phyloP scores from a whole-genome alignment of 2,113 vertebrate species.

The Pristiophorus japonicus region DNA sequence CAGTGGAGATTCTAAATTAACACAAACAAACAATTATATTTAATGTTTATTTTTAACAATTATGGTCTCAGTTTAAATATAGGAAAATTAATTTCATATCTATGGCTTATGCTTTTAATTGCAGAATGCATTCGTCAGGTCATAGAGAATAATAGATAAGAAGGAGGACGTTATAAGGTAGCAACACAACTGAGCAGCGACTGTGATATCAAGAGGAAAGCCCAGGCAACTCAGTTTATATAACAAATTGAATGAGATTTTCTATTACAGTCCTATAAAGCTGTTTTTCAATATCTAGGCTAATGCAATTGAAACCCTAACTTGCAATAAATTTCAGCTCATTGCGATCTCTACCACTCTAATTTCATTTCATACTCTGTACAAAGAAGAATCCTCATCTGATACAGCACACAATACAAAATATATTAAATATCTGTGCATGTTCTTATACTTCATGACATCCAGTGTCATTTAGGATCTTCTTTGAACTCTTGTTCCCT shows the following conservation, averaged over 20 bases:
- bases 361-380: constrained; percentile 23
- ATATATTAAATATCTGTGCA: neutral
- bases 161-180: neutral
- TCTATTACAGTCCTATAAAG: neutral
- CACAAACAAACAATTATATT: neutral
- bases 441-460: neutral
- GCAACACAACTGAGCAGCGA: neutral
- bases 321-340: constrained; percentile 2
- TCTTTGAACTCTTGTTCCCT: neutral
- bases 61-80: neutral
- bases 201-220: neutral
- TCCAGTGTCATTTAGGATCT: neutral
- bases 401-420: neutral
- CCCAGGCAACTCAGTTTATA: neutral
- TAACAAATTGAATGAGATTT: constrained; percentile 17
- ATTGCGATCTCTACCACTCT: neutral
- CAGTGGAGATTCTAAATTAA: neutral
- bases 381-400: neutral
- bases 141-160: neutral
- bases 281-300: constrained; percentile 12
- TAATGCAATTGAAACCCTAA: constrained; percentile 29
- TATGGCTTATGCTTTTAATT: neutral
- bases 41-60: neutral
- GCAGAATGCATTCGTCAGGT: neutral
- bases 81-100: neutral